phyloP scores from a whole-genome alignment of 2,888 invertebrate genomes.

The Macaria liturata region DNA sequence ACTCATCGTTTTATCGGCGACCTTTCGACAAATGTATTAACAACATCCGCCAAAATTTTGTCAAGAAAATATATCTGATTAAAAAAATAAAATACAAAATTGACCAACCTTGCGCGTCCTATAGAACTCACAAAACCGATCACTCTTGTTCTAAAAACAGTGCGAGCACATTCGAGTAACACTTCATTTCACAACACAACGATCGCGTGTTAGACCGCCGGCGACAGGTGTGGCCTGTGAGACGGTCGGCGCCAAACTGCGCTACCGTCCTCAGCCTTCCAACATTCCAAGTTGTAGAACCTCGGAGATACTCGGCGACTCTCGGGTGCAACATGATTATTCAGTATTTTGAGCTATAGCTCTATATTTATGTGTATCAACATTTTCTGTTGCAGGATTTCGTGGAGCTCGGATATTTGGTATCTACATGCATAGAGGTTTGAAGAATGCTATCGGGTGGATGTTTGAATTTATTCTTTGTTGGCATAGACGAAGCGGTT shows the following conservation, averaged over 20 bases:
- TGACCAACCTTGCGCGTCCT: background rate
- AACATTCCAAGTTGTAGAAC: constrained; percentile 51
- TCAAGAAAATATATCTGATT: no score
- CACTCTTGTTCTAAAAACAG: constrained; percentile 28
- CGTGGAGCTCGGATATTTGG: constrained; percentile 36
- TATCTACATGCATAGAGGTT: constrained; percentile 41
- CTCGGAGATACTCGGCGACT: constrained; percentile 50
- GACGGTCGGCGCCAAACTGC: constrained; percentile 53
- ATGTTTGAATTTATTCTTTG: no score
- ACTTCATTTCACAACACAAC: constrained; percentile 55
- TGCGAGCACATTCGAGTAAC: constrained; percentile 45
- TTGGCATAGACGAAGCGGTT: no score
- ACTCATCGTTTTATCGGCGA: no score
- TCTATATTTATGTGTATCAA: background rate
- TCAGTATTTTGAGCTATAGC: constrained; percentile 37
- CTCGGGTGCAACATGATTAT: constrained; percentile 50
- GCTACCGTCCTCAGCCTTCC: constrained; percentile 42
- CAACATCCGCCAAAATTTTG: no score
- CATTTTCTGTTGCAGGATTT: constrained; percentile 26
- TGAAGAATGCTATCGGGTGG: constrained; percentile 23
- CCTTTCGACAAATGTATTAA: no score
- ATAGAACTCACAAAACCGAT: constrained; percentile 22
- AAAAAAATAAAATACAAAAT: no score
- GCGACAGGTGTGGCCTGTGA: background rate
- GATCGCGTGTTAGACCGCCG: constrained; percentile 35